Evolutionary conservation across 2,797 vertebrate genomes (phyloP).

Genomic region (Hypotaenidia philippensis): DNA sequence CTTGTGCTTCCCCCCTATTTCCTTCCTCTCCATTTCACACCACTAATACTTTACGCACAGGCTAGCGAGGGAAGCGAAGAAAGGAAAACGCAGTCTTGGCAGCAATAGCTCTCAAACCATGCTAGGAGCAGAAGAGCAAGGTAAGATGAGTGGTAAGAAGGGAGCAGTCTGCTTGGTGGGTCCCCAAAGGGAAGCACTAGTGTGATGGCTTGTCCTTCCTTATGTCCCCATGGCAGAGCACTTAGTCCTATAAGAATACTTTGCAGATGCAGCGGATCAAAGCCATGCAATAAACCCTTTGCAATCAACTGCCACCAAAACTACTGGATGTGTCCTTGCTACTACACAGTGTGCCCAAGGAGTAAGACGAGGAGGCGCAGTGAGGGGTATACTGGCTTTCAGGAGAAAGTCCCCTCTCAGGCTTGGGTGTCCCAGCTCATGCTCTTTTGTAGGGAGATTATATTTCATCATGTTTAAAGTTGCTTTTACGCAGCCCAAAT

Average conservation of each 20-base stretch:
- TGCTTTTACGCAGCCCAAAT: neutral
- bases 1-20: conserved; percentile 8
- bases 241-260: neutral
- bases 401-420: neutral
- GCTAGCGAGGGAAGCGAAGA: neutral
- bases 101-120: neutral
- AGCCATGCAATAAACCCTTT: neutral
- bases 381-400: neutral
- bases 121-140: neutral
- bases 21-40: conserved; percentile 19
- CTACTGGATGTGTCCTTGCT: neutral
- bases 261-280: neutral
- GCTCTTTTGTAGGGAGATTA: neutral
- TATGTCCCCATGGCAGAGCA: rapidly evolving
- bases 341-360: neutral
- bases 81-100: neutral
- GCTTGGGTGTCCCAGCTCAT: neutral
- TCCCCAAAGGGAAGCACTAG: neutral
- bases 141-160: neutral
- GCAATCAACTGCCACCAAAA: neutral
- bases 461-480: neutral
- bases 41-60: neutral
- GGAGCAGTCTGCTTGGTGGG: neutral
- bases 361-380: neutral
- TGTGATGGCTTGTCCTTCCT: neutral